Evolutionary conservation across 92 coral and sea anemone species (phyloP).

Genomic region (Zoanthus gigantus): DNA sequence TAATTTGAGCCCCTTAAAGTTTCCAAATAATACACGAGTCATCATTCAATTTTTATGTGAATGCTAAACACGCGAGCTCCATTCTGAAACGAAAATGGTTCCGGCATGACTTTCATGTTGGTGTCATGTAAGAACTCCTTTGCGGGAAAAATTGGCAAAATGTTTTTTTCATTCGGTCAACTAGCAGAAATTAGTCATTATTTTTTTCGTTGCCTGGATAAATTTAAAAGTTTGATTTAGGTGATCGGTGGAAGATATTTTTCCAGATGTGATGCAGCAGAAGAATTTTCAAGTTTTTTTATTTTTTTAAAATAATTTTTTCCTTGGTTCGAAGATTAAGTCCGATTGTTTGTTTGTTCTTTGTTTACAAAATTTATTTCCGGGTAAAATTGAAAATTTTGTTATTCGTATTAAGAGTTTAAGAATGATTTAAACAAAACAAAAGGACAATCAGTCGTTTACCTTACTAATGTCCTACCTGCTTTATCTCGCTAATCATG

Average conservation of each 20-base stretch:
- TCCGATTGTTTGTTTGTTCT: too few species aligned
- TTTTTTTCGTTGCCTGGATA: neutral
- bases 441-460: too few species aligned
- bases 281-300: too few species aligned
- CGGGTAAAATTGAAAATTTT: too few species aligned
- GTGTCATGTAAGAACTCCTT: neutral
- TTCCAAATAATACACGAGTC: neutral
- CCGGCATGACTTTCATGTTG: neutral
- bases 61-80: neutral
- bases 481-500: too few species aligned
- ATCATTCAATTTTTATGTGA: neutral
- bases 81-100: neutral
- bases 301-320: too few species aligned
- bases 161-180: neutral
- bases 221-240: neutral
- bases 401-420: too few species aligned
- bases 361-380: too few species aligned
- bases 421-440: too few species aligned
- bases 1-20: too few species aligned
- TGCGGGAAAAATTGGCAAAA: neutral
- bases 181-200: neutral
- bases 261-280: neutral
- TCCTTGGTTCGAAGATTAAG: too few species aligned
- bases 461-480: too few species aligned
- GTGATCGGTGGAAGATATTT: neutral